Conservation (phyloP, 2,797 vertebrate genomes). For the Linurgus olivaceus region DNA sequence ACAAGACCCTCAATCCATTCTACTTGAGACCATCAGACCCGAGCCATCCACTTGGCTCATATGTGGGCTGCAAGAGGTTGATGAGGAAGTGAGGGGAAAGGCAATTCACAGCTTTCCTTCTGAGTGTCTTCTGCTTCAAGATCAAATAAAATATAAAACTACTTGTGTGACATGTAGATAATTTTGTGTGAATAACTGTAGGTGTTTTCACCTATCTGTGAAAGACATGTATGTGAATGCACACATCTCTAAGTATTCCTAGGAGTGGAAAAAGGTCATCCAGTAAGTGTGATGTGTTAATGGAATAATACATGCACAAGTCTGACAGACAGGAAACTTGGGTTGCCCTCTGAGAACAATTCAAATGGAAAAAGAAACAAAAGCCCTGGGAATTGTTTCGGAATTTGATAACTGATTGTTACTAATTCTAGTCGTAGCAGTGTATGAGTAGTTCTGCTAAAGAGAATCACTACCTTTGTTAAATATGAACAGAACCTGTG, state of each 20-base stretch:
- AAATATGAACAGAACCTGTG: not conserved
- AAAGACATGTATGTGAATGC: not conserved
- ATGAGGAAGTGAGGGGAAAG: not conserved
- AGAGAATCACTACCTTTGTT: not conserved
- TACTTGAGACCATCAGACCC: not conserved
- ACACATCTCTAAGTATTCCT: not conserved
- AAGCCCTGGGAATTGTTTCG: not conserved
- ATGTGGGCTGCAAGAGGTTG: not conserved
- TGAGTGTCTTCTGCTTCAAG: not conserved
- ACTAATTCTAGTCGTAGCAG: not conserved
- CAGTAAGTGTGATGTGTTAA: not conserved
- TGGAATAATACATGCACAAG: not conserved
- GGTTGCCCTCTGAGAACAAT: not conserved
- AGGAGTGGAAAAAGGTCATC: not conserved
- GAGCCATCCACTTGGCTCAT: not conserved
- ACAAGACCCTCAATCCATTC: not conserved
- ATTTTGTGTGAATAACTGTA: not conserved
- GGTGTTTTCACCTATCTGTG: not conserved
- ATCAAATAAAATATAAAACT: not conserved
- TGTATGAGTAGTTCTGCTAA: not conserved
- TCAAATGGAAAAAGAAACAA: not conserved
- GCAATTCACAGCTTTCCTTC: not conserved
- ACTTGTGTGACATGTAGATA: not conserved
- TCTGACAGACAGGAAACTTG: not conserved
- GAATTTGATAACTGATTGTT: not conserved